Evolutionary conservation across 2,113 vertebrate genomes (phyloP), one percentile per base, ranked within the genome.

Genomic region (Synodontis membranacea): DNA sequence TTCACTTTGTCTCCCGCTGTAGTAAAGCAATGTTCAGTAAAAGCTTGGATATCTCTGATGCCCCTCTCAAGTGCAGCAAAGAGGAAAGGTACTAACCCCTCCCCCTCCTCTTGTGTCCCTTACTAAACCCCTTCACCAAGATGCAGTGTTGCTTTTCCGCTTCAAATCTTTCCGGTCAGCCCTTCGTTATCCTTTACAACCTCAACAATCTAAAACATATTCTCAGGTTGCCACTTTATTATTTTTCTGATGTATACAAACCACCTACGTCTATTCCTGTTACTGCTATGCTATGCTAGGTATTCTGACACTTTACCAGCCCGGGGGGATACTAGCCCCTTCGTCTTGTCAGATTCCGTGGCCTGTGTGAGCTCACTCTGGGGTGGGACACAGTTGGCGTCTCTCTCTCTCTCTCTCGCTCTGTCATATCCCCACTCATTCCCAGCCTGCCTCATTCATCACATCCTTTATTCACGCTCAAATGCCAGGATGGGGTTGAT

Each of bases 1-100:
- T 95, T 96, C 92, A 91, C 96, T 97, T 95, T 98, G 96, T 97
- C 96, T 94, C 95, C 96, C 93, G 95, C 95, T 95, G 89, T 97
- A 99, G 97, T 98, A 97, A 97, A 95, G 96, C 96, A 95, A 94
- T 97, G 95, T 98, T 97, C 97, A 99, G 97, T 98, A 97, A 98
- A 97, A 98, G 96, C 97, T 96, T 98, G 97, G 97, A 99, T 96
- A 98, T 97, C 96, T 95, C 97, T 94, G 97, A 97, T 82, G 96
- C 95, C 96, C 94, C 97, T 95, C 94, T 95, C 97, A 97, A 96
- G 97, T 94, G 96, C 97, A 97, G 96, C 96, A 97, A 96, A 97
- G 97, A 97, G 93, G 97, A 97, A 97, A 99, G 97, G 97, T 97
- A 97, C 92, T 96, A 95, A 86, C 93, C 92, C 83, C 60, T 60